Base-by-base conservation (phyloP, 92 coral and sea anemone genomes). In the Zoanthus solanderi region DNA sequence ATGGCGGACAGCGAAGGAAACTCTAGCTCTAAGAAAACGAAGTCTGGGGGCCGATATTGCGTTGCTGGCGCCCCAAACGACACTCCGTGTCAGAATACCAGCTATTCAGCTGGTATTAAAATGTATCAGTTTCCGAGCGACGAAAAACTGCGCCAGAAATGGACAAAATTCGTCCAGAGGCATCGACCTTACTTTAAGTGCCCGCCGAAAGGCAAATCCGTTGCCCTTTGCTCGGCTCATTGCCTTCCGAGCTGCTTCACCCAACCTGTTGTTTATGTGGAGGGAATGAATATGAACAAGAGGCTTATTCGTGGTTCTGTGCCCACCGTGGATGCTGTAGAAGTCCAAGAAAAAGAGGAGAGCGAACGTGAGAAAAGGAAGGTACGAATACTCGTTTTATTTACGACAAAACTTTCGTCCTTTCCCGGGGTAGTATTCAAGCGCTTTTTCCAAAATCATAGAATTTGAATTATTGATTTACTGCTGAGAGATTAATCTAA, bases 41-140 rank as follows among this genome's bases (percentile, higher is more conserved):
- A 72, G 76, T 12, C 28, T 72, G 52, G 76, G 54, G 76, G 52
- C 12, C 76, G 76, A 15, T 72, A 72, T 72, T 72, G 76, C 23
- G 76, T 72, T 72, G 52, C 76, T 72, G 76, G 76, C 10, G 76
- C 76, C 11, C 76, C 76, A 72, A 72, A 72, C 76, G 52, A 16
- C 52, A 72, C 54, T 34, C 76, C 52, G 15, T 72, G 76, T 44
- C 76, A 72, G 47, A 71, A 71, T 3, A 71, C 16, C 46, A 71
- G 75, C 47, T 71, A 30, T 44, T 34, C 76, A 14, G 50, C 29
- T 6, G 76, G 52, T 14, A 34, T 72, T 34, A 42, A 42, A 42
- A 72, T 72, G 76, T 42, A 72, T 44, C 52, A 72, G 76, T 72
- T 72, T 44, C 76, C 76, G 16, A 15, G 23, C 14, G 52, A 72